Base-by-base conservation (phyloP, 2,888 invertebrate species). In the Amphipyra tragopoginis region DNA sequence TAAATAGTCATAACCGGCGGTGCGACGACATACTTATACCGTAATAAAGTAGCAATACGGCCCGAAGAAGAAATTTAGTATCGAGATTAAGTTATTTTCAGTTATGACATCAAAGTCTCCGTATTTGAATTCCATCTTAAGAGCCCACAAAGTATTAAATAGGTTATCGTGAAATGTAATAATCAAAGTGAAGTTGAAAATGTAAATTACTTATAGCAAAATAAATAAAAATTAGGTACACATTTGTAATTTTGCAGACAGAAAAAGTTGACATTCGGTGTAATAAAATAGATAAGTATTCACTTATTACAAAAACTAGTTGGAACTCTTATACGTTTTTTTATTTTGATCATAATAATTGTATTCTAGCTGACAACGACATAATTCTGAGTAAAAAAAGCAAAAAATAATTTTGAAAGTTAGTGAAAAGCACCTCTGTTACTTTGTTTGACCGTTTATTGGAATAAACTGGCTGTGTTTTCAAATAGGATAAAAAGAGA, bases 1-100 rank as follows among this genome's bases (percentile, higher is more conserved):
- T 87, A 89, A 88, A 86, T 81, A 86, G 85, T 88, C 86, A 86
- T 88, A 89, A 88, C 85, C 74, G 70, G 65, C 77, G 72, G 68
- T 75, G 78, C 81, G 90, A 86, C 83, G 89, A 91, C 89, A 89
- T 76, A 88, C 84, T 92, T 90, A 92, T 89, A 84, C 79, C 81
- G 80, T 82, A 85, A 87, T 92, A 90, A 91, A 91, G 79, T 80
- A 78, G 75, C 77, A 81, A 77, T 83, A 83, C 77, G 83, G 79
- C 66, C 77, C 73, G 73, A 82, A 81, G 79, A 84, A 82, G 80
- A 77, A 71, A 77, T 79, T 81, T 81, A 78, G 69, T 74, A 67
- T 63, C 47, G 52, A 54, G 60, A 77, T 77, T 80, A 63, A 63
- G 68, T 72, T 77, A 83, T 76, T 82, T 83, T 76, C 65, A 79